A percentile compares a stretch with the other conserved stretches of the same genome.
Evolutionary conservation across 53 echinoderm and acorn worm species (phyloP).

Genomic region (Actinopyga echinites): DNA sequence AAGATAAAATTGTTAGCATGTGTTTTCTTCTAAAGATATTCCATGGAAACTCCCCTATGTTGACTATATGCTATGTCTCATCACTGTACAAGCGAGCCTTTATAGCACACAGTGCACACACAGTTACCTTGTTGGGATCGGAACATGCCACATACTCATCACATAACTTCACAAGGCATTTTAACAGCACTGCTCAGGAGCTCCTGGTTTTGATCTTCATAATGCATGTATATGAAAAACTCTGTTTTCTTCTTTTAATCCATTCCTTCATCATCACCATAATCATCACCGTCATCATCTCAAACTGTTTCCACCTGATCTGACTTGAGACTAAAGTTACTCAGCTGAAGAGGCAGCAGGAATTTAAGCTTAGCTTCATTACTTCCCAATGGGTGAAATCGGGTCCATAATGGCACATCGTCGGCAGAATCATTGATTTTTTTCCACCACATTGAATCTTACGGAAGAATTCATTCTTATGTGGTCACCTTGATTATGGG

Average conservation of each 20-base stretch:
- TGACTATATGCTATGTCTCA: too few species aligned
- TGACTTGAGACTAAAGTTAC: constrained; percentile 40
- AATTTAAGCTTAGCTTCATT: constrained; percentile 33
- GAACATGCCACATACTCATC: too few species aligned
- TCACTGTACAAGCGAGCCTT: too few species aligned
- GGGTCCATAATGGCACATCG: constrained; percentile 42
- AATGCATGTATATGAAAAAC: constrained; percentile 5
- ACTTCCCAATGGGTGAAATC: constrained; percentile 40
- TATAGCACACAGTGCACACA: too few species aligned
- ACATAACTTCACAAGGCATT: too few species aligned
- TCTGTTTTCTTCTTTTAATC: constrained; percentile 15
- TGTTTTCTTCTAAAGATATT: too few species aligned
- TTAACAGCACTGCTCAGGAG: too few species aligned
- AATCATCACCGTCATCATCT: constrained; percentile 26
- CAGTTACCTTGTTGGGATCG: too few species aligned
- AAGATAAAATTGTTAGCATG: too few species aligned
- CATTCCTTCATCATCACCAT: constrained; percentile 33
- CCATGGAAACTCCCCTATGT: too few species aligned
- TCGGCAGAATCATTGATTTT: constrained; percentile 39
- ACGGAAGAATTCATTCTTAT: constrained; percentile 36
- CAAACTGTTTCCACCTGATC: constrained; percentile 39
- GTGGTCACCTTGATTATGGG: constrained; percentile 39
- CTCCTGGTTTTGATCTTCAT: constrained; percentile 12
- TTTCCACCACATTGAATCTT: constrained; percentile 40
- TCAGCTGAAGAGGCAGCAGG: constrained; percentile 17